phyloP scores from a whole-genome alignment of 2,113 vertebrate species.

The Suncus etruscus region DNA sequence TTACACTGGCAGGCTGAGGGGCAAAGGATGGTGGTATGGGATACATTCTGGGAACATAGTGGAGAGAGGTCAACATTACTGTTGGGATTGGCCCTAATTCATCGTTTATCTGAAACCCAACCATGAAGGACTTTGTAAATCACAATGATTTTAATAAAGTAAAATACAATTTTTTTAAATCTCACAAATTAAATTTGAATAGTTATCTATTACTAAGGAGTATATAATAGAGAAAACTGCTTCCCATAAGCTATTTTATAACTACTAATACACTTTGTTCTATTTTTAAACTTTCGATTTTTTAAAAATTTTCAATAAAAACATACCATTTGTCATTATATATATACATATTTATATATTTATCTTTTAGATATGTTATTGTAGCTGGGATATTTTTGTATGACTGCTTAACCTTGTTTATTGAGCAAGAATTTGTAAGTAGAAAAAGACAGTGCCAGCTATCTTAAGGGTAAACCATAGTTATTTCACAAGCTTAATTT shows the following conservation, averaged over 20 bases:
- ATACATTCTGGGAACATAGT: too few species aligned
- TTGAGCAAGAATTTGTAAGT: neutral
- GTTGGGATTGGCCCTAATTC: too few species aligned
- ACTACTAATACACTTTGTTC: neutral
- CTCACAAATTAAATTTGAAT: slow-evolving; percentile 9
- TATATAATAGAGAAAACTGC: neutral
- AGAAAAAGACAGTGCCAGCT: neutral
- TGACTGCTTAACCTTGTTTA: neutral
- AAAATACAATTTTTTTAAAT: too few species aligned
- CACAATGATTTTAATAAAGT: too few species aligned
- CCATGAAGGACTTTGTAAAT: too few species aligned
- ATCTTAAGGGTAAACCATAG: neutral
- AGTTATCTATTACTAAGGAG: neutral
- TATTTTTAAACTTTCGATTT: neutral
- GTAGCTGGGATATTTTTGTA: neutral
- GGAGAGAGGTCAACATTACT: too few species aligned
- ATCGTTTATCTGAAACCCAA: too few species aligned
- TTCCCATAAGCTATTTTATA: neutral
- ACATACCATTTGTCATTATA: neutral
- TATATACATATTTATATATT: too few species aligned
- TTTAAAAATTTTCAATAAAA: neutral
- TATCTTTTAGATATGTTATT: neutral
- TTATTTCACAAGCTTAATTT: neutral
- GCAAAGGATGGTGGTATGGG: too few species aligned
- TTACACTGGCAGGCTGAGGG: too few species aligned